Evolutionary conservation across 2,113 vertebrate genomes (phyloP), one percentile per base, ranked within the genome.

Genomic region (Onychostruthus taczanowskii): DNA sequence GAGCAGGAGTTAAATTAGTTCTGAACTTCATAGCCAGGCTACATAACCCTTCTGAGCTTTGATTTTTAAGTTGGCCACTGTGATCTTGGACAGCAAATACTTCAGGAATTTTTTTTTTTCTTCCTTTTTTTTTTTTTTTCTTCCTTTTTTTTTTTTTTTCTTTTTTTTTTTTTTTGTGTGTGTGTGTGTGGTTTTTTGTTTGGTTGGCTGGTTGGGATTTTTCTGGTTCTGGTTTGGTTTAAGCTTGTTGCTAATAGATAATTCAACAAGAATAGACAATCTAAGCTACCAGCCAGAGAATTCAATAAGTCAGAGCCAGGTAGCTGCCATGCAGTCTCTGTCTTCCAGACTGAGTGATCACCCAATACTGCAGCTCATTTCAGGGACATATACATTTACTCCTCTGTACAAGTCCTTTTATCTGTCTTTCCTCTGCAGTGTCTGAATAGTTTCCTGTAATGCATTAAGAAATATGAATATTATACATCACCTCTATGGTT

Each of bases 261-360:
- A 73, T 80, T 93, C 91, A 95, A 78, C 67, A 86, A 76, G 80
- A 76, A 68, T 1, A 52, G 46, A 35, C 11, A 80, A 83, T 77
- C 28, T 43, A 55, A 76, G 63, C 59, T 92, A 30, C 7, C 44
- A 84, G 50, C 15, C 63, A 87, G 55, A 73, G 79, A 89, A 94
- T 69, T 97, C 80, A 85, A 73, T 90, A 94, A 95, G 82, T 94
- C 82, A 90, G 43, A 93, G 47, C 50, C 80, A 89, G 80, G 63
- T 89, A 89, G 27, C 49, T 92, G 80, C 70, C 84, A 91, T 2
- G 5, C 72, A 90, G 52, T 49, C 53, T 93, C 89, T 85, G 80
- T 93, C 91, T 92, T 69, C 75, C 77, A 90, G 74, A 24, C 63
- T 82, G 89, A 90, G 62, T 89, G 43, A 88, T 96, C 69, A 70